Percentiles rank a stretch among this genome's conserved stretches.
phyloP scores from a whole-genome alignment of 1,140 invertebrate species.

The Rhyzopertha dominica region DNA sequence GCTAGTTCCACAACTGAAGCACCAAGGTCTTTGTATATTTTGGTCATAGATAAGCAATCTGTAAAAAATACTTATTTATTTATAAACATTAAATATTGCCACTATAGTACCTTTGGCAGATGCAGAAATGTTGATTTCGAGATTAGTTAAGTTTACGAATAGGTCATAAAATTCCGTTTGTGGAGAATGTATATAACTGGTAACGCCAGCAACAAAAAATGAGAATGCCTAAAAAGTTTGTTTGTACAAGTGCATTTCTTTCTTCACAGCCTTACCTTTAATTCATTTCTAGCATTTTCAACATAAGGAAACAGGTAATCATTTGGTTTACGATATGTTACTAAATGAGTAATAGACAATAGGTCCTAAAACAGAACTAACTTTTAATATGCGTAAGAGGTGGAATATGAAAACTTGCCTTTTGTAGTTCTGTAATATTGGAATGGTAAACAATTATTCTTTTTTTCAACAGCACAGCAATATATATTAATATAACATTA shows the following conservation, averaged over 20 bases:
- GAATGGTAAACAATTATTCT: conserved; percentile 21
- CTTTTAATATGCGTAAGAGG: conserved; percentile 4
- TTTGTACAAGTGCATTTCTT: conserved; percentile 1
- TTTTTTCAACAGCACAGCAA: conserved; percentile 26
- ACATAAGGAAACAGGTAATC: conserved; percentile 22
- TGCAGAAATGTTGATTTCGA: conserved; percentile 18
- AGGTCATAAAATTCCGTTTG: conserved; percentile 22
- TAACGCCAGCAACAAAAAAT: conserved; percentile 21
- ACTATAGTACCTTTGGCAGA: conserved; percentile 21
- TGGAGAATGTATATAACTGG: conserved; percentile 13
- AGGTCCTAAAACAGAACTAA: conserved; percentile 20
- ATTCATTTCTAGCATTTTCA: conserved; percentile 9
- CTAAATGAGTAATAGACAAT: conserved; percentile 15
- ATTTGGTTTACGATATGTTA: conserved; percentile 15
- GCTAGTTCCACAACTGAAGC: conserved; percentile 12
- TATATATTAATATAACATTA: conserved; percentile 27
- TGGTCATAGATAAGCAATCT: conserved; percentile 22
- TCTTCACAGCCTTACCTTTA: conserved; percentile 12
- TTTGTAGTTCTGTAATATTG: conserved; percentile 14
- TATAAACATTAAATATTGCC: conserved; percentile 1
- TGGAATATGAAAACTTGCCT: conserved; percentile 16
- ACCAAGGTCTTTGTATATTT: conserved; percentile 25
- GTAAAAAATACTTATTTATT: conserved; percentile 7
- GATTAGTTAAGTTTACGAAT: conserved; percentile 19
- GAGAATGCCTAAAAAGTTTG: conserved; percentile 7